These are phyloP conservation scores for Mythimna vitellina DNA, from an alignment of 2,888 invertebrate genomes.

Conservation along the genomic window DNA sequence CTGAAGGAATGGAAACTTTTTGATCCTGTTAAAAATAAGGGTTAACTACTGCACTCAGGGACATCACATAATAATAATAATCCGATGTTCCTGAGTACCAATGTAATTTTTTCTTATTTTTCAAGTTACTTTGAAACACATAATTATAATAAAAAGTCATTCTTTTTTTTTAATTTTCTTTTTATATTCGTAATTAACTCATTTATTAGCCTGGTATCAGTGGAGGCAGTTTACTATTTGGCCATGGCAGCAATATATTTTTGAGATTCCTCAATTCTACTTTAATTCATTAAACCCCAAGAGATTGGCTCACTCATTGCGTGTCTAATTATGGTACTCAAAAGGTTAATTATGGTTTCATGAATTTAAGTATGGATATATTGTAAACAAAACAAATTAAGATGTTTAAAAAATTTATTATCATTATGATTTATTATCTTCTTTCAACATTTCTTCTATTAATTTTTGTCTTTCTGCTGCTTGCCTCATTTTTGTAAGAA, in stretches of 20 bases:
- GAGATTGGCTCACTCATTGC: too few relatives aligned
- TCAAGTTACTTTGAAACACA: conserved; percentile 22
- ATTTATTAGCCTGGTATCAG: not conserved
- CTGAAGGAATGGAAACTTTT: conserved; percentile 93
- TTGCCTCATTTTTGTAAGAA: conserved; percentile 94
- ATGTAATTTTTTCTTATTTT: not conserved
- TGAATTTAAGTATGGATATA: not conserved
- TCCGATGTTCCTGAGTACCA: not conserved
- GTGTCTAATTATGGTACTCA: too few relatives aligned
- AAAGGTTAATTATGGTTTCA: not conserved
- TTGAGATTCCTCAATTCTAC: not conserved
- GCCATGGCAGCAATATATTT: too few relatives aligned
- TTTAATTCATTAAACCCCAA: too few relatives aligned
- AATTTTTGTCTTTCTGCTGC: conserved; percentile 95
- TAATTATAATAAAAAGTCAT: not conserved
- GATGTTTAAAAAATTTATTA: conserved; percentile 2
- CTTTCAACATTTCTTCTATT: conserved; percentile 93
- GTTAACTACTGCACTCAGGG: not conserved
- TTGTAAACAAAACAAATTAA: conserved; percentile 6
- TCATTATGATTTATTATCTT: conserved; percentile 76
- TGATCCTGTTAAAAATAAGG: conserved; percentile 86
- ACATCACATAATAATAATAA: not conserved
- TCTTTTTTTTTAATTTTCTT: too few relatives aligned
- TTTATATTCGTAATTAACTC: not conserved
- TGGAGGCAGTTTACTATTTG: not conserved